Conservation (phyloP, 2,888 invertebrate species). For the Andrena hattorfiana region DNA sequence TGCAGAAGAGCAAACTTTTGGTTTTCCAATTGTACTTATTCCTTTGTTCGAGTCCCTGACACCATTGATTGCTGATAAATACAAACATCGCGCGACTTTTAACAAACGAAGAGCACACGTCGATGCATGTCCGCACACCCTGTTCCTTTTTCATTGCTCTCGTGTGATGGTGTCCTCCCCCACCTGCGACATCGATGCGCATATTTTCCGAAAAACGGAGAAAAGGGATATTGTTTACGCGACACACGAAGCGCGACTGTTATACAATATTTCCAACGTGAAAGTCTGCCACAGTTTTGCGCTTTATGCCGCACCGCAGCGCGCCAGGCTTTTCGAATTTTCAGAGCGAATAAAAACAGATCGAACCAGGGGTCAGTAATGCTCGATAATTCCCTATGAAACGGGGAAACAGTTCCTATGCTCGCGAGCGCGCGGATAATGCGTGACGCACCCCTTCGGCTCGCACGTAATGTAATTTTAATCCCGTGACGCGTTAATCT, state of each 20-base stretch:
- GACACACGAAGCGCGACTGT: background rate
- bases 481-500: slow-evolving; percentile 23
- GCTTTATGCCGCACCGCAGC: background rate
- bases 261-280: slow-evolving; percentile 6
- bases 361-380: slow-evolving; percentile 46
- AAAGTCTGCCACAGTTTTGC: background rate
- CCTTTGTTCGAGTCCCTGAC: no score
- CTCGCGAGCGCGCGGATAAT: slow-evolving; percentile 22
- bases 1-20: no score
- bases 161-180: background rate
- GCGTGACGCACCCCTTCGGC: slow-evolving; percentile 16
- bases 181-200: background rate
- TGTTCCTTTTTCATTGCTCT: background rate
- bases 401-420: slow-evolving; percentile 44
- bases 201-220: background rate
- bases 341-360: slow-evolving; percentile 45
- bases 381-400: slow-evolving; percentile 49
- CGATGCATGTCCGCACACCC: no score
- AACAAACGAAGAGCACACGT: no score
- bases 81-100: no score
- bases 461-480: slow-evolving; percentile 37
- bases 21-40: no score
- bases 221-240: background rate
- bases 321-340: slow-evolving; percentile 32
- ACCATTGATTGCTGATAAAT: no score